Base-by-base conservation (phyloP, 2,797 vertebrate genomes). In the Champsocephalus esox region DNA sequence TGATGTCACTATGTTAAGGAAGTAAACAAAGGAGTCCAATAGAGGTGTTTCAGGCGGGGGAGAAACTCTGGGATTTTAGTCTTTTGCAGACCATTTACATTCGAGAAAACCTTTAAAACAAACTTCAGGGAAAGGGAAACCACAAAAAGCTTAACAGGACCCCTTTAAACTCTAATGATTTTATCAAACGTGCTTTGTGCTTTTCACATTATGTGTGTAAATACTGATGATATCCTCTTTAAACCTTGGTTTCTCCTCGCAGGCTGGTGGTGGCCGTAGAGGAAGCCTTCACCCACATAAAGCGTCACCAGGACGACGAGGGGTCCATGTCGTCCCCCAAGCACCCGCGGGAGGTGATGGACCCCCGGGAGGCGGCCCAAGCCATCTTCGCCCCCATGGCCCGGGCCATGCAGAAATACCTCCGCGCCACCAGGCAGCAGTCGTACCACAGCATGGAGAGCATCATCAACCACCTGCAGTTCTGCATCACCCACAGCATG, bases 361-460 rank as follows among this genome's bases (percentile, higher is more conserved):
- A 97, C 82, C 97, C 97, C 0, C 92, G 97, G 17, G 97, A 98
- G 82, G 97, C 97, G 0, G 97, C 97, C 0, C 97, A 97, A 72
- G 97, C 97, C 80, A 97, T 98, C 84, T 97, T 98, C 0, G 96
- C 97, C 49, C 97, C 97, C 65, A 97, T 98, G 97, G 97, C 97
- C 0, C 88, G 97, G 0, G 96, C 97, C 89, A 97, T 98, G 97
- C 97, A 98, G 94, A 98, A 98, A 66, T 98, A 97, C 91, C 95
- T 98, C 7, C 92, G 97, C 0, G 96, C 96, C 86, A 98, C 96
- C 34, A 94, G 96, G 81, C 97, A 98, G 86, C 97, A 98, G 91
- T 95, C 95, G 5, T 97, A 94, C 92, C 97, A 98, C 91, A 97
- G 93, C 80, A 98, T 98, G 97, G 97, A 98, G 95, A 97, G 96